Conservation (phyloP, 2,888 invertebrate genomes). For the Ornithoptera alexandrae region DNA sequence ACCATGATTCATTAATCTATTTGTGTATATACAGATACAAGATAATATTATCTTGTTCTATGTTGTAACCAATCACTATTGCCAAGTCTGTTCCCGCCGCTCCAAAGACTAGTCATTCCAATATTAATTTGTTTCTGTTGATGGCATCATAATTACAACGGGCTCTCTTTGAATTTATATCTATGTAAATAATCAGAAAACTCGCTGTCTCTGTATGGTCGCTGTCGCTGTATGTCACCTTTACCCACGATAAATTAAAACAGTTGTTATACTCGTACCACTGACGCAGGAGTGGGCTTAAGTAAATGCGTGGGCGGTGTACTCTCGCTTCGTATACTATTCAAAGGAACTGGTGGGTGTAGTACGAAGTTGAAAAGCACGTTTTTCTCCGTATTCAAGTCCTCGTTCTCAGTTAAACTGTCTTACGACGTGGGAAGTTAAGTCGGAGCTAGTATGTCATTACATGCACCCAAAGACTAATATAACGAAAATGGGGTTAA, state of each 20-base stretch:
- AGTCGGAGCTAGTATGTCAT: background rate
- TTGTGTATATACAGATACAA: too few species aligned
- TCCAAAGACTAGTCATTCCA: too few species aligned
- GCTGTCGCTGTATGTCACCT: background rate
- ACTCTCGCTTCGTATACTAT: background rate
- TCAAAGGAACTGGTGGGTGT: background rate
- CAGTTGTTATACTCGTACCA: background rate
- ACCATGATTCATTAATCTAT: too few species aligned
- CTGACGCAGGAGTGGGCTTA: background rate
- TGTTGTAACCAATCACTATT: too few species aligned
- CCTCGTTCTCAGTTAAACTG: background rate
- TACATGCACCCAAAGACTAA: background rate
- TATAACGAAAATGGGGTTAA: background rate
- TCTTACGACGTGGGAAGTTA: background rate
- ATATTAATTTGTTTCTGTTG: too few species aligned
- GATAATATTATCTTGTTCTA: too few species aligned
- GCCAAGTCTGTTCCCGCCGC: too few species aligned
- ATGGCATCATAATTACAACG: too few species aligned
- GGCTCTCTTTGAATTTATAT: too few species aligned
- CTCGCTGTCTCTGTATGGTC: too few species aligned
- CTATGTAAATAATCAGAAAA: too few species aligned
- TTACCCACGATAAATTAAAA: background rate
- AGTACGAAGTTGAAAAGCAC: background rate
- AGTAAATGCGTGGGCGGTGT: background rate
- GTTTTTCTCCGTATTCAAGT: background rate